Evolutionary conservation across 2,888 invertebrate species (phyloP), one percentile per base, ranked within the genome.

Genomic region (Oscheius sp.): DNA sequence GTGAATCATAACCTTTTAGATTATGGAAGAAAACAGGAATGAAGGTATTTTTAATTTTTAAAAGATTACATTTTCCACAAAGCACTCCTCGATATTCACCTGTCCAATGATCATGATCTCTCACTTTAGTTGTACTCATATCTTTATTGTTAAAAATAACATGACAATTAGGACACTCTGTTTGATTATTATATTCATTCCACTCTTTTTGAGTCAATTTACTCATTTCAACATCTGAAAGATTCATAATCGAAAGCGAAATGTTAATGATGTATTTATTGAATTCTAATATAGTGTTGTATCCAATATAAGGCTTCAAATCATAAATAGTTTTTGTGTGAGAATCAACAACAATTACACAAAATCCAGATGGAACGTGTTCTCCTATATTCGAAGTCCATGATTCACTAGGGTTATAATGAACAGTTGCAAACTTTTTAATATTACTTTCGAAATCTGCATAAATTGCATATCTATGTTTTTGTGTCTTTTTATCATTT

Each of bases 1-100:
- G 77, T 46, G 75, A 76, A 42, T 77, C 77, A 71, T 76, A 77
- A 37, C 77, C 77, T 69, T 37, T 77, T 4, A 74, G 66, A 37
- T n/a, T n/a, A n/a, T n/a, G n/a, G n/a, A n/a, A n/a, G n/a, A n/a
- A n/a, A n/a, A n/a, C n/a, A n/a, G 75, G 76, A 55, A 76, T 76
- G 52, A 76, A 76, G 1, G 10, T 76, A 71, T 74, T 72, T 58
- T 69, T 76, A 33, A 52, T 69, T 69, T 76, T 76, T 17, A 5
- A 1, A 3, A 73, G 17, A 69, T 73, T 73, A 52, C 73, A 73
- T 6, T 15, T 25, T 48, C 58, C 65, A 69, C 73, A 73, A n/a
- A 73, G 50, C 4, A 69, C 52, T 37, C 73, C 64, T 29, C 73
- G 42, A 70, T 69, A 73, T 73, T 73, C 73, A 52, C 73, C 73